Conservation (phyloP, 1,140 invertebrate genomes). For the Tetramorium alpestre region DNA sequence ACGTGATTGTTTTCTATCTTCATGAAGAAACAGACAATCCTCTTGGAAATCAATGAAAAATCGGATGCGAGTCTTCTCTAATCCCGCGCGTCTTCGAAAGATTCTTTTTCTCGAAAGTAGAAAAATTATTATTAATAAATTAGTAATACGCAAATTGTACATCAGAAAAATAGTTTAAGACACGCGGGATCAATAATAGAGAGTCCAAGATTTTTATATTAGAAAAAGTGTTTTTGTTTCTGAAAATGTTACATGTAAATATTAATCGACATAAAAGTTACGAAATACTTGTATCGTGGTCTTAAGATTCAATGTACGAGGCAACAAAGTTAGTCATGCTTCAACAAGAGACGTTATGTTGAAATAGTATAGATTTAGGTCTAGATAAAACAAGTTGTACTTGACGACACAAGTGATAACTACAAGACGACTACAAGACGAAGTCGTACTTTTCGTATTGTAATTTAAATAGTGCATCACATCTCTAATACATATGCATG, state of each 20-base stretch:
- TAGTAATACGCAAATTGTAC: neutral
- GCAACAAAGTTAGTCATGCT: slow-evolving; percentile 32
- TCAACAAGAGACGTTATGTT: neutral
- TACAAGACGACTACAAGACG: slow-evolving; percentile 23
- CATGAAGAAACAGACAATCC: neutral
- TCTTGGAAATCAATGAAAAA: neutral
- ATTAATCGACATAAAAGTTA: slow-evolving; percentile 15
- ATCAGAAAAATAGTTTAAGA: neutral
- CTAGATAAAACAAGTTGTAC: neutral
- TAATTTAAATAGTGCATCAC: slow-evolving; percentile 35
- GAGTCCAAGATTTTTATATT: neutral
- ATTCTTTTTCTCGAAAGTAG: neutral
- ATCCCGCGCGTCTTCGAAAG: neutral
- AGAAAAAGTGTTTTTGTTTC: neutral
- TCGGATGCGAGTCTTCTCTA: neutral
- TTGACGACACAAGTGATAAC: neutral
- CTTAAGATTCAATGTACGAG: neutral
- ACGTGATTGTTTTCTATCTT: neutral
- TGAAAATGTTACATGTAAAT: neutral
- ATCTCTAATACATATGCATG: neutral
- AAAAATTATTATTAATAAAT: neutral
- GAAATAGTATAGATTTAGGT: slow-evolving; percentile 14
- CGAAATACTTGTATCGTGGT: neutral
- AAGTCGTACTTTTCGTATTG: slow-evolving; percentile 8
- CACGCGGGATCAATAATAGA: neutral